Conservation (phyloP, 1,140 invertebrate genomes). For the Ladona fulva region DNA sequence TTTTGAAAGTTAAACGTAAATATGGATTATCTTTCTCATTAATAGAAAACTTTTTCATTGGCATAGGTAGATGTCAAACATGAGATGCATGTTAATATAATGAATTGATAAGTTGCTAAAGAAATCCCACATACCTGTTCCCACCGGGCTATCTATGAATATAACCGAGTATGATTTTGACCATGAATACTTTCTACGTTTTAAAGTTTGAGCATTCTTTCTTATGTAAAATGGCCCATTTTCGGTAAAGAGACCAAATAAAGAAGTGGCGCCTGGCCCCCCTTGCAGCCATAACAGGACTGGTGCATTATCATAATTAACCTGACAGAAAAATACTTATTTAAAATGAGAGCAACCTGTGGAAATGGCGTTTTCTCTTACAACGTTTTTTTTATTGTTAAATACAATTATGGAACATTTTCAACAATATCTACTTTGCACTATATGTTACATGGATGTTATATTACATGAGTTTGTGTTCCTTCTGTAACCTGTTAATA, state of each 20-base stretch:
- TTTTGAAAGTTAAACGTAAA: too few relatives aligned
- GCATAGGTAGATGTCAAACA: too few relatives aligned
- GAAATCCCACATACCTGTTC: constrained; percentile 44
- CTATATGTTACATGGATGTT: too few relatives aligned
- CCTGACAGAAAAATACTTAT: constrained; percentile 18
- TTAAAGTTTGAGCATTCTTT: constrained; percentile 46
- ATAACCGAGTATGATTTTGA: constrained; percentile 61
- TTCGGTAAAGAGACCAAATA: constrained; percentile 73
- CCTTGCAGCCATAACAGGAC: constrained; percentile 81
- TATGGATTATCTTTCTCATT: background rate
- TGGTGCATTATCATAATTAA: constrained; percentile 42
- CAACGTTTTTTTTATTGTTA: too few relatives aligned
- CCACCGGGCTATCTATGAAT: constrained; percentile 85
- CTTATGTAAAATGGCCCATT: constrained; percentile 63
- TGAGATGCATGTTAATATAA: too few relatives aligned
- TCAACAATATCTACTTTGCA: too few relatives aligned
- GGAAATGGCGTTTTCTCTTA: too few relatives aligned
- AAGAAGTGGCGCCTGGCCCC: constrained; percentile 66
- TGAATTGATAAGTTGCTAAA: too few relatives aligned
- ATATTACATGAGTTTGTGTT: too few relatives aligned
- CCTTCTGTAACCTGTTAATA: too few relatives aligned
- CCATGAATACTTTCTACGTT: constrained; percentile 62
- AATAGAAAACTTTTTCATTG: background rate
- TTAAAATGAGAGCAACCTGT: too few relatives aligned
- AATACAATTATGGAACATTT: too few relatives aligned